These are phyloP conservation scores for Nomada ferruginata DNA, from an alignment of 2,888 invertebrate genomes.

Conservation along the genomic window DNA sequence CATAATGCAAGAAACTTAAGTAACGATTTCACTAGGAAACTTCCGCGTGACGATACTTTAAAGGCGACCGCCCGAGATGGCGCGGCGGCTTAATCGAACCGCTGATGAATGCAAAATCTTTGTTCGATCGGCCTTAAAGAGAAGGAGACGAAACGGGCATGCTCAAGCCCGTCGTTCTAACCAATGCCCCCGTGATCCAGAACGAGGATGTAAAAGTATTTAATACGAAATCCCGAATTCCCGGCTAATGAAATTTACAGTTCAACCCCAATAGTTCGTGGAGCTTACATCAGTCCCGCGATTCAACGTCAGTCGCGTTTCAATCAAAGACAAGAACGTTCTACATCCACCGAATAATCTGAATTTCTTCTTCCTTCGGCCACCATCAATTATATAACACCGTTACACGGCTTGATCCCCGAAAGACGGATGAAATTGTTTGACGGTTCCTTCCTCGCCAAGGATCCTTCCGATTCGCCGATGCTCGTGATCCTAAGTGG, in stretches of 20 bases:
- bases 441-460: slow-evolving; percentile 5
- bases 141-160: slow-evolving; percentile 50
- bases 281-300: too few species aligned
- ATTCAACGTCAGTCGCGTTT: background rate
- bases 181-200: too few species aligned
- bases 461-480: background rate
- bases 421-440: slow-evolving; percentile 14
- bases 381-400: slow-evolving; percentile 13
- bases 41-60: slow-evolving; percentile 73
- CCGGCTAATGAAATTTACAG: background rate
- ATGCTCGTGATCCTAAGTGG: slow-evolving; percentile 28
- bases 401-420: slow-evolving; percentile 4
- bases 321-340: background rate
- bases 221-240: background rate
- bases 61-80: slow-evolving; percentile 69
- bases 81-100: slow-evolving; percentile 70
- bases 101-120: slow-evolving; percentile 75
- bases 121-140: slow-evolving; percentile 68
- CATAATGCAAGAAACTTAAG: slow-evolving; percentile 72
- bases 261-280: background rate
- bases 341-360: background rate
- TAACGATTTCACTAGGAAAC: slow-evolving; percentile 74
- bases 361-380: slow-evolving; percentile 7
- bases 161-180: slow-evolving; percentile 2
- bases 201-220: background rate